These are phyloP conservation scores for Solen grandis DNA, from an alignment of 1,140 invertebrate genomes.

Conservation along the genomic window DNA sequence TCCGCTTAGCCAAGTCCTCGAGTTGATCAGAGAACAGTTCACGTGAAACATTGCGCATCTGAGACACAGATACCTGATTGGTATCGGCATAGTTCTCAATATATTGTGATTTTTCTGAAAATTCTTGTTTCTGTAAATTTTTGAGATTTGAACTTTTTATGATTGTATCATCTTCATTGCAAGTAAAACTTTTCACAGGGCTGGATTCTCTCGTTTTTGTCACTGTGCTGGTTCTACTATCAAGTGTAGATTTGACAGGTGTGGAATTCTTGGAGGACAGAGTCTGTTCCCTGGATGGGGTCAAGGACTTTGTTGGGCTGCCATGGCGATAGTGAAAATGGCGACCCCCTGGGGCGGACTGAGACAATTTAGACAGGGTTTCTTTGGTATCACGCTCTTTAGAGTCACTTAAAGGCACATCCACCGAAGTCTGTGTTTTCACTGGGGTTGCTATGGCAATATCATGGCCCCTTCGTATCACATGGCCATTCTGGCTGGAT, in stretches of 20 bases:
- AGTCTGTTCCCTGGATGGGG: background rate
- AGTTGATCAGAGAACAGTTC: constrained; percentile 54
- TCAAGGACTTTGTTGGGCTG: constrained; percentile 7
- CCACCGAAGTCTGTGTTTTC: background rate
- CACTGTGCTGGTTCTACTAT: constrained; percentile 3
- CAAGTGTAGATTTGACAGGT: background rate
- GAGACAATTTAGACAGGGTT: constrained; percentile 31
- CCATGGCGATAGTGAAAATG: constrained; percentile 30
- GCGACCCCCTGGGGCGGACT: constrained; percentile 39
- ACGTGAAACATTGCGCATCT: constrained; percentile 52
- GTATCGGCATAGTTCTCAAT: constrained; percentile 50
- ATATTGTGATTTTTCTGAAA: constrained; percentile 10
- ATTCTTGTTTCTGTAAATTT: constrained; percentile 50
- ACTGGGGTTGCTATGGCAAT: constrained; percentile 37
- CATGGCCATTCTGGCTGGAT: constrained; percentile 47
- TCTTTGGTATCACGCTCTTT: background rate
- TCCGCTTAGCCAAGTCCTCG: constrained; percentile 46
- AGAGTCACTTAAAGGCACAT: background rate
- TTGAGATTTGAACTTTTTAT: constrained; percentile 57
- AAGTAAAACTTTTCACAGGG: constrained; percentile 20
- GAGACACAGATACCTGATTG: constrained; percentile 9
- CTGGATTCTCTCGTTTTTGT: constrained; percentile 4
- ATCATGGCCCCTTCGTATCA: constrained; percentile 43
- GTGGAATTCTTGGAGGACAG: constrained; percentile 6
- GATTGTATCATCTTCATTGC: constrained; percentile 38